These are phyloP conservation scores for Euclidia mi DNA, from an alignment of 2,888 invertebrate species.

Conservation along the genomic window DNA sequence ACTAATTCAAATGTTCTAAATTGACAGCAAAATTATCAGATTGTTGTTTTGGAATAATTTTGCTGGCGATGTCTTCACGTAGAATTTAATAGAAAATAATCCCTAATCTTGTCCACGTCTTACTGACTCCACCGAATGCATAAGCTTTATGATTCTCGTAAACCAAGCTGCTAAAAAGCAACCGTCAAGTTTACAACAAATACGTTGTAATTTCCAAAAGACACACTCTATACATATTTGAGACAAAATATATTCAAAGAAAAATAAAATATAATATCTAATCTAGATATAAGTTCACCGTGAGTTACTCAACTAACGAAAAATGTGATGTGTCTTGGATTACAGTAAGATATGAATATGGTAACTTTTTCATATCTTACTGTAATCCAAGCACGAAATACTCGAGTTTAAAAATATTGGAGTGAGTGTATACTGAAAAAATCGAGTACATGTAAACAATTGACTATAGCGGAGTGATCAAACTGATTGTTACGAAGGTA, in stretches of 20 bases:
- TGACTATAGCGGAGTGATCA: constrained; percentile 5
- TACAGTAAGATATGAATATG: too few species aligned
- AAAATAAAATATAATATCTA: neutral
- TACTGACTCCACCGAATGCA: too few species aligned
- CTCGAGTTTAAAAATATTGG: neutral
- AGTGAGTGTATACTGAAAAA: constrained; percentile 1
- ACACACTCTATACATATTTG: neutral
- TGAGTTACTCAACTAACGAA: neutral
- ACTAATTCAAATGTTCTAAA: too few species aligned
- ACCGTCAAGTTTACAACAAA: neutral
- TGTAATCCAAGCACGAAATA: neutral
- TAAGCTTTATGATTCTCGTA: too few species aligned
- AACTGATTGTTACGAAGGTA: neutral
- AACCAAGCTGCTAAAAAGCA: too few species aligned
- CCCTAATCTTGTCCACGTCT: too few species aligned
- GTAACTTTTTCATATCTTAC: neutral
- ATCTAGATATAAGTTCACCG: neutral
- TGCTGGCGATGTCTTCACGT: too few species aligned
- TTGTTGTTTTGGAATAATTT: too few species aligned
- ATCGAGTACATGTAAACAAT: constrained; percentile 2
- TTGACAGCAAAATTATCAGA: too few species aligned
- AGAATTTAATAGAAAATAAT: too few species aligned
- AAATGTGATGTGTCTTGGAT: too few species aligned
- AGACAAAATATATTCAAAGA: neutral
- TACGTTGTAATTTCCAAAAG: neutral